Percentiles rank a stretch among this genome's conserved stretches.
These are phyloP conservation scores for Phoenicopterus ruber DNA, from an alignment of 2,113 vertebrate genomes.

Conservation along the genomic window DNA sequence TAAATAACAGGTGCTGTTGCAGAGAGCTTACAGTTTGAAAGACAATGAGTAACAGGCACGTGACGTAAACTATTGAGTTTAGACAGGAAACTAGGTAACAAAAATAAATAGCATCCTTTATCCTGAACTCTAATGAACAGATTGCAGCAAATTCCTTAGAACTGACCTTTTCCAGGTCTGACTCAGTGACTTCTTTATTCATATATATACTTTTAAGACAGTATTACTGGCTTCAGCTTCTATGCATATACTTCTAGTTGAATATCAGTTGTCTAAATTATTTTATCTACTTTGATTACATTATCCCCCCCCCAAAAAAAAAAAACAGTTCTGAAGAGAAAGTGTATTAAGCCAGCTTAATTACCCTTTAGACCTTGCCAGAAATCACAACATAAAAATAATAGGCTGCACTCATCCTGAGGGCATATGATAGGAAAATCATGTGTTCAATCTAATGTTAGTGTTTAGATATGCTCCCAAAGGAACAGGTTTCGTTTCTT, in stretches of 20 bases:
- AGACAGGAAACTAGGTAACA: not conserved
- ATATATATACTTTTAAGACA: not conserved
- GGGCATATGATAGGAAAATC: not conserved
- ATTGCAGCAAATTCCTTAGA: not conserved
- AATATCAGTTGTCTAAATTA: not conserved
- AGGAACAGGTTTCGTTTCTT: not conserved
- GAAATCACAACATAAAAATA: not conserved
- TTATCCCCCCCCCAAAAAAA: not conserved
- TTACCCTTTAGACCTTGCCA: not conserved
- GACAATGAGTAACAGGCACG: not conserved
- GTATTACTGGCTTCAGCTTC: not conserved
- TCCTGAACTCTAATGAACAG: not conserved
- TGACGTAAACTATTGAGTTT: not conserved
- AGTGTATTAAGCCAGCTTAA: slow-evolving; percentile 52
- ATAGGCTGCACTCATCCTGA: not conserved
- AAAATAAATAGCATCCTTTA: slow-evolving; percentile 54
- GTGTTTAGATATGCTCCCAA: not conserved
- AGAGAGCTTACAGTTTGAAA: not conserved
- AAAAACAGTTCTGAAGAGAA: not conserved
- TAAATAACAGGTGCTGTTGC: slow-evolving; percentile 7
- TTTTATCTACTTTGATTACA: not conserved
- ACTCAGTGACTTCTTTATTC: not conserved
- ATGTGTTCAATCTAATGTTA: not conserved
- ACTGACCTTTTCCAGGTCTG: not conserved
- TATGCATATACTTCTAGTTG: not conserved